Percentiles rank a stretch among this genome's conserved stretches.
Evolutionary conservation across 2,888 invertebrate species (phyloP).

Genomic region (Leucania comma): DNA sequence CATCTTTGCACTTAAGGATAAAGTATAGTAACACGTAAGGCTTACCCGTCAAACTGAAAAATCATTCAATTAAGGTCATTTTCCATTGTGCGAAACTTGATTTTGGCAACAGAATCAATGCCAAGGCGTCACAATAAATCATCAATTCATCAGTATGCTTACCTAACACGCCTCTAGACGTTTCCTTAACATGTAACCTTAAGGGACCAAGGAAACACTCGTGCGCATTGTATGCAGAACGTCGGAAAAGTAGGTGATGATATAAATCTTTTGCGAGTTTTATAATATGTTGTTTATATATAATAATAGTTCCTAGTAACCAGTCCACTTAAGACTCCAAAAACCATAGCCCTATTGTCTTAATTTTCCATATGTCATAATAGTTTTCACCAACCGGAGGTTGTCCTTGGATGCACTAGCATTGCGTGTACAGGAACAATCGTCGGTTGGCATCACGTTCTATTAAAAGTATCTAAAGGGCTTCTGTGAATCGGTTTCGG

Average conservation of each 20-base stretch:
- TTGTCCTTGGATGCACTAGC: no score
- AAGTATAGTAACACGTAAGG: not conserved
- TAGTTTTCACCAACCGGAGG: no score
- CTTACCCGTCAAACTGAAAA: slow-evolving; percentile 10
- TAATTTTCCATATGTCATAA: no score
- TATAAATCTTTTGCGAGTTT: slow-evolving; percentile 13
- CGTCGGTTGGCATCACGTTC: no score
- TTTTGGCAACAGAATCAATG: slow-evolving; percentile 74
- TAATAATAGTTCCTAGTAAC: no score
- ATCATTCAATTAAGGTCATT: slow-evolving; percentile 56
- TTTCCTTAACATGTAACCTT: slow-evolving; percentile 75
- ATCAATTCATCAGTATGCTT: slow-evolving; percentile 72
- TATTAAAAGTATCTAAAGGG: no score
- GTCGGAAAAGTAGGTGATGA: slow-evolving; percentile 11
- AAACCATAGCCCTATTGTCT: no score
- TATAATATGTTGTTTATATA: not conserved
- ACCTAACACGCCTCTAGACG: slow-evolving; percentile 61
- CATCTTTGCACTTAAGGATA: slow-evolving; percentile 4
- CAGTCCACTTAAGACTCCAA: no score
- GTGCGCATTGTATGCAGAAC: slow-evolving; percentile 29
- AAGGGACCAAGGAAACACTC: slow-evolving; percentile 67
- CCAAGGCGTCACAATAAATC: slow-evolving; percentile 69
- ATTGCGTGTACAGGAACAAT: no score
- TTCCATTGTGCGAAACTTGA: slow-evolving; percentile 64
- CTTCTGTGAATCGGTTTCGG: no score